Evolutionary conservation across 2,113 vertebrate genomes (phyloP), one percentile per base, ranked within the genome.

Genomic region (Hyla sarda): DNA sequence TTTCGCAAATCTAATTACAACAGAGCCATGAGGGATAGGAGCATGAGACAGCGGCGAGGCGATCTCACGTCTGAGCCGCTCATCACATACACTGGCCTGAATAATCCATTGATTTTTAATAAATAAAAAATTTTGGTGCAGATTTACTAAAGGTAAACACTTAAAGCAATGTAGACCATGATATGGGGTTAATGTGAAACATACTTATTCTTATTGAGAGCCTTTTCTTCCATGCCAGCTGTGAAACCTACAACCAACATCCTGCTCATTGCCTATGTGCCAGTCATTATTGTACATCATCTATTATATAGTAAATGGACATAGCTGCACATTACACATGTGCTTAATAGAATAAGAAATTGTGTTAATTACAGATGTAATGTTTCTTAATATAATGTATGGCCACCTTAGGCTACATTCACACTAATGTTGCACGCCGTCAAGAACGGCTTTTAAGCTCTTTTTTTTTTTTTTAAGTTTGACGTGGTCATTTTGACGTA

Each of bases 1-100:
- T 94, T 94, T 93, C 91, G 92, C 92, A 94, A 94, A 94, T 95
- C 91, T 93, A 94, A 95, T 95, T 95, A 94, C 92, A 94, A 90
- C 50, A 86, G 86, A 90, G 79, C 87, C 92, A 91, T 93, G 90
- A 92, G 92, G 92, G 92, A 94, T 93, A 94, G 93, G 91, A 89
- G 90, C 92, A 88, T 88, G 88, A 92, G 91, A 93, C 91, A 47
- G 0, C 83, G 88, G 86, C 90, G 77, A 88, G 72, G 30, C 73
- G 83, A 85, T 62, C 52, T 73, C 10, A 19, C 32, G 25, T 60
- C 50, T 52, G n/a, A 6, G 48, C 72, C 28, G 47, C 77, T n/a
- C 65, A 73, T 47, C 62, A 37, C 9, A 34, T 14, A 25, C 84
- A 23, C 41, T 23, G 50, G 83, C 13, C n/a, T 71, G 32, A 28